A percentile compares a stretch with the other conserved stretches of the same genome.
Conservation (phyloP, 2,797 vertebrate genomes). For the Mustela erminea region DNA sequence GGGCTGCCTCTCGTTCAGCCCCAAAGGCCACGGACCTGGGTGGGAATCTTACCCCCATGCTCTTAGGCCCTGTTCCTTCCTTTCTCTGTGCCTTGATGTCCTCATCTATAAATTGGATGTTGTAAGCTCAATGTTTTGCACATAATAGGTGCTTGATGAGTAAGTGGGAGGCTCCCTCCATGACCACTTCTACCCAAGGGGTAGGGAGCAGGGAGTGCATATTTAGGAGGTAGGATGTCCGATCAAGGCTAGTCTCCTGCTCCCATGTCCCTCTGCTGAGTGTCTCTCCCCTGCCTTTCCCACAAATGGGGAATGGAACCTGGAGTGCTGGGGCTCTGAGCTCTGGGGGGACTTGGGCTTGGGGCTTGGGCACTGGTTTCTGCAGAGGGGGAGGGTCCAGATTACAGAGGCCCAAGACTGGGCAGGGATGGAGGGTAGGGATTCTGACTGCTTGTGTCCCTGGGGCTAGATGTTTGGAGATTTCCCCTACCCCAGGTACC, state of each 20-base stretch:
- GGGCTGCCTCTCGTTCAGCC: not conserved
- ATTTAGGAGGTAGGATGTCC: not conserved
- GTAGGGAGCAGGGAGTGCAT: rapidly evolving
- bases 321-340: not conserved
- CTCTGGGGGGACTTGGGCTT: not conserved
- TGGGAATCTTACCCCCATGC: not conserved
- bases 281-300: not conserved
- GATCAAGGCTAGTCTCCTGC: not conserved
- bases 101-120: not conserved
- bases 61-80: not conserved
- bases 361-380: not conserved
- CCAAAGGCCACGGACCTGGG: not conserved
- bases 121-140: not conserved
- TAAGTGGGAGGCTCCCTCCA: not conserved
- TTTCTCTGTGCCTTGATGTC: not conserved
- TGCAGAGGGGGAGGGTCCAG: not conserved
- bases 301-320: not conserved
- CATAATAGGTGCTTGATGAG: not conserved
- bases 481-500: not conserved
- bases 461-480: not conserved
- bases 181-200: not conserved
- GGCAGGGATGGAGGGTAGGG: not conserved
- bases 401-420: not conserved
- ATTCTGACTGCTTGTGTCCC: not conserved
- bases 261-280: not conserved